Percentiles rank a stretch among this genome's conserved stretches.
Evolutionary conservation across 2,888 invertebrate species (phyloP).

Genomic region (Drosophila phalerata): DNA sequence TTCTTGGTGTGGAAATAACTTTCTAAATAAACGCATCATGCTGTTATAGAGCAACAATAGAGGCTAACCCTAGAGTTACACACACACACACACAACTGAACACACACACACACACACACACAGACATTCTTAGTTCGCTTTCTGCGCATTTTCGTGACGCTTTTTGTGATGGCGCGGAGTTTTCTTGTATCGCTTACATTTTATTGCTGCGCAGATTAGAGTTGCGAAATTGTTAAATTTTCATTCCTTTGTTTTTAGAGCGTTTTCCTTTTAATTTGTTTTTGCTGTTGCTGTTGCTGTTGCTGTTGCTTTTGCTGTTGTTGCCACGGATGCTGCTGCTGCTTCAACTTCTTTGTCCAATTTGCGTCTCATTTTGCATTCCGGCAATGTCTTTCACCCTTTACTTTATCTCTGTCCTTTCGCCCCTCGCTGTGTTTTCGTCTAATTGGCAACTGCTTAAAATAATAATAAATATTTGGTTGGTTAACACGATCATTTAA

Average conservation of each 20-base stretch:
- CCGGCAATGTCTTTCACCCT: constrained; percentile 21
- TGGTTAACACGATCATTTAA: constrained; percentile 40
- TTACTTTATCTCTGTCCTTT: constrained; percentile 1
- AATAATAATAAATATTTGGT: constrained; percentile 36
- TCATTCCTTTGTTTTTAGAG: constrained; percentile 53
- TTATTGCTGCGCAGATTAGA: constrained; percentile 78
- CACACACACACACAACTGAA: constrained; percentile 11
- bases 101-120: constrained; percentile 25
- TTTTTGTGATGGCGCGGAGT: constrained; percentile 58
- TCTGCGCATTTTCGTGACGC: constrained; percentile 73
- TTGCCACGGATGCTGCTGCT: constrained; percentile 5
- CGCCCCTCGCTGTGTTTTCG: neutral
- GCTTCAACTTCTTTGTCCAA: constrained; percentile 48
- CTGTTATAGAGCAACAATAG: constrained; percentile 67
- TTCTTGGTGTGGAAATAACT: constrained; percentile 70
- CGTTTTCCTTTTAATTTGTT: constrained; percentile 50
- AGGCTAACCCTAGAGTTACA: constrained; percentile 37
- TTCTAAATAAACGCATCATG: constrained; percentile 75
- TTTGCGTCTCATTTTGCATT: constrained; percentile 50
- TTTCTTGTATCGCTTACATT: constrained; percentile 76
- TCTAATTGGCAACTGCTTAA: constrained; percentile 46
- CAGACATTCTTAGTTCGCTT: constrained; percentile 49
- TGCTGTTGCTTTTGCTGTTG: neutral
- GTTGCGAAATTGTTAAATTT: constrained; percentile 80
- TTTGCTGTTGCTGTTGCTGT: constrained; percentile 14